Conservation (phyloP, 2,113 vertebrate genomes). For the Callithrix jacchus region DNA sequence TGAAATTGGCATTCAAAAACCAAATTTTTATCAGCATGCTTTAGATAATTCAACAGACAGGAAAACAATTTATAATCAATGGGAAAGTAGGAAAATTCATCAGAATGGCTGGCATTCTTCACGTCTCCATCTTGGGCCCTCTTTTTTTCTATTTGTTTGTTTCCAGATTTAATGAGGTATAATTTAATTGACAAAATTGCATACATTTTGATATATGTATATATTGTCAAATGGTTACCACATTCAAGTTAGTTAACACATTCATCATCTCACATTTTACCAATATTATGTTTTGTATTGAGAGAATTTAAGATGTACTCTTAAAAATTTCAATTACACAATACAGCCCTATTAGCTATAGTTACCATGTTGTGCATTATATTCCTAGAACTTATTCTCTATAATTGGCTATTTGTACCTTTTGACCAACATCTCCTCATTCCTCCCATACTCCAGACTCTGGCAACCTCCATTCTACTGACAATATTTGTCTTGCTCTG, state of each 20-base stretch:
- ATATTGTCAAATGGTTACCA: background rate
- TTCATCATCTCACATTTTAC: background rate
- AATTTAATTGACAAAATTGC: background rate
- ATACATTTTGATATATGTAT: background rate
- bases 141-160: background rate
- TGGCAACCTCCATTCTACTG: background rate
- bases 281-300: background rate
- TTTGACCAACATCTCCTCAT: background rate
- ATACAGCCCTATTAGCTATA: background rate
- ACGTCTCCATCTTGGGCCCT: background rate
- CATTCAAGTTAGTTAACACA: background rate
- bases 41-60: background rate
- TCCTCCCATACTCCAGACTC: background rate
- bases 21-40: background rate
- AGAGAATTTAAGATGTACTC: background rate
- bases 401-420: background rate
- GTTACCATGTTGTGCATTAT: background rate
- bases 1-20: conserved; percentile 24
- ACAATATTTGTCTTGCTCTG: background rate
- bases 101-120: background rate
- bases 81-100: background rate
- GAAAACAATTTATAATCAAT: background rate
- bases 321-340: background rate
- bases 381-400: background rate
- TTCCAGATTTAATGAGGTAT: background rate